Conservation (phyloP, 1,140 invertebrate species). For the Eurosta solidaginis region DNA sequence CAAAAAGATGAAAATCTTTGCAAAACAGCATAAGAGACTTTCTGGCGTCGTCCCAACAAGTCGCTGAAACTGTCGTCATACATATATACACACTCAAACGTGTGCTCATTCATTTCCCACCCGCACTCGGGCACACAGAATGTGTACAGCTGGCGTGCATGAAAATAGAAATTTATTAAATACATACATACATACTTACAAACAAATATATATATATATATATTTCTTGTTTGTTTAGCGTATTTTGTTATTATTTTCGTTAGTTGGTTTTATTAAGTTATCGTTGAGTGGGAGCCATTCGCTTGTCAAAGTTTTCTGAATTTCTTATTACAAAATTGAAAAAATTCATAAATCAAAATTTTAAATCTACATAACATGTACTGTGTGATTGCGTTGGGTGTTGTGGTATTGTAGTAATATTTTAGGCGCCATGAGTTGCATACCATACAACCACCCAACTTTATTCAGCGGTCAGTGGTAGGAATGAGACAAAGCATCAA, state of each 20-base stretch:
- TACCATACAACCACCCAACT: conserved; percentile 3
- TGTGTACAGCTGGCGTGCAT: neutral
- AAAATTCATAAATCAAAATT: conserved; percentile 11
- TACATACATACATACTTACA: neutral
- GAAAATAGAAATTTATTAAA: too few species aligned
- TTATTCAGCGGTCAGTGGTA: neutral
- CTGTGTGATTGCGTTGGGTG: neutral
- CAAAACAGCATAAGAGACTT: neutral
- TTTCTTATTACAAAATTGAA: conserved; percentile 17
- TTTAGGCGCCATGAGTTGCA: neutral
- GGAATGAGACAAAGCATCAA: neutral
- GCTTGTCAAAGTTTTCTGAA: conserved; percentile 8
- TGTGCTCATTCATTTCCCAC: neutral
- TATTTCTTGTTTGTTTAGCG: neutral
- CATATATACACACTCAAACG: neutral
- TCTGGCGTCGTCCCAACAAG: neutral
- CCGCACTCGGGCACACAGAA: too few species aligned
- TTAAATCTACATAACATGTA: neutral
- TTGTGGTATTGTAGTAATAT: neutral
- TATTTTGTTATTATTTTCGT: neutral
- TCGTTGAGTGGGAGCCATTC: neutral
- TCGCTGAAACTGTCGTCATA: neutral
- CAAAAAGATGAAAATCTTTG: neutral
- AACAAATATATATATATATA: neutral
- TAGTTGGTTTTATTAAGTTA: neutral